Evolutionary conservation across 2,888 invertebrate genomes (phyloP).

Genomic region (Diloba caeruleocephala): DNA sequence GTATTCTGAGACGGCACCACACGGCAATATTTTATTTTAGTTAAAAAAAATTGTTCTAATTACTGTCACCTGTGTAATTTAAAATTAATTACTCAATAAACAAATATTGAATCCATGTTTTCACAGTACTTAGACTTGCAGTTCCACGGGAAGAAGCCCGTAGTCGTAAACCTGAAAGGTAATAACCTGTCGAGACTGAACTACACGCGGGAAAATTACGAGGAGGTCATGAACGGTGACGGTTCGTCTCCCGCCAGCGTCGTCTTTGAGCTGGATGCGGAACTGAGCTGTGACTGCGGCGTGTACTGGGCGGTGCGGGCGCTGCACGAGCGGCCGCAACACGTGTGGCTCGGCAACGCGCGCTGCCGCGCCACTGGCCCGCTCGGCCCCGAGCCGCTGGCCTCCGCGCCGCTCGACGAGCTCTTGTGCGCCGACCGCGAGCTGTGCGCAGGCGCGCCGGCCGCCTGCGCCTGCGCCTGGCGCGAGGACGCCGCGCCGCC

Average conservation of each 20-base stretch:
- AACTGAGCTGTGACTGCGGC: constrained; percentile 45
- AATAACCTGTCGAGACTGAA: constrained; percentile 20
- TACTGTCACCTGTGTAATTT: too few relatives aligned
- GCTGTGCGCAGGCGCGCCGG: constrained; percentile 3
- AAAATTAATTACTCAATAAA: too few relatives aligned
- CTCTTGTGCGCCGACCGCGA: too few relatives aligned
- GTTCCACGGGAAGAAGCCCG: constrained; percentile 6
- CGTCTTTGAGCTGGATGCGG: not conserved
- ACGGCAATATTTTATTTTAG: too few relatives aligned
- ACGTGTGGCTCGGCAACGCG: too few relatives aligned
- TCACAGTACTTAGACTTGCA: constrained; percentile 38
- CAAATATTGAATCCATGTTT: too few relatives aligned
- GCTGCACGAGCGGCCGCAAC: constrained; percentile 8
- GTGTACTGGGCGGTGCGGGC: constrained; percentile 41
- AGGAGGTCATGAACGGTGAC: not conserved
- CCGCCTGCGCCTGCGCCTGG: constrained; percentile 7
- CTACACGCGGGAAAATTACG: constrained; percentile 26
- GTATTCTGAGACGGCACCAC: too few relatives aligned
- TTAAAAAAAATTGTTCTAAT: too few relatives aligned
- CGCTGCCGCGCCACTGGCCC: too few relatives aligned
- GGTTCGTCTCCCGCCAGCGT: constrained; percentile 1
- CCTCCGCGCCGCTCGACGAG: too few relatives aligned
- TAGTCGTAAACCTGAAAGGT: constrained; percentile 14
- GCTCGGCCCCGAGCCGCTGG: too few relatives aligned
- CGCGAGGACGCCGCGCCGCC: too few relatives aligned